Percentiles rank a stretch among this genome's conserved stretches.
Conservation (phyloP, 2,888 invertebrate genomes). For the Terebella lapidaria region DNA sequence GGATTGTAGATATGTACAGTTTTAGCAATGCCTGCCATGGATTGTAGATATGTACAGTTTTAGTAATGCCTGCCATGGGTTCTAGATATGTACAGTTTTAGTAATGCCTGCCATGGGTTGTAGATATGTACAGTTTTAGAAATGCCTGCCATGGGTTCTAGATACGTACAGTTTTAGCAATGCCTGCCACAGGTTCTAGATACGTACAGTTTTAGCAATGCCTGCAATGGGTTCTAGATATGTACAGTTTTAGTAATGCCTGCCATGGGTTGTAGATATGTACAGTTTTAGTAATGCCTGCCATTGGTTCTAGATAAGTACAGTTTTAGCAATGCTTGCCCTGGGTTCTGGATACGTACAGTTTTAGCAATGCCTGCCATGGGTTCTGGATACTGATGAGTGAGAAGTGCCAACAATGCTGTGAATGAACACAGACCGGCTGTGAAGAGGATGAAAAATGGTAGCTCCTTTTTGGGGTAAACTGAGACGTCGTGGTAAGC, state of each 20-base stretch:
- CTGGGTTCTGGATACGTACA: too few species aligned
- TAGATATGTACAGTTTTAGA: too few species aligned
- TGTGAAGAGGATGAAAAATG: conserved; percentile 86
- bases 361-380: conserved; percentile 79
- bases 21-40: conserved; percentile 78
- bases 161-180: too few species aligned
- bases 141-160: too few species aligned
- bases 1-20: conserved; percentile 59
- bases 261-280: too few species aligned
- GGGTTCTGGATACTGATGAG: conserved; percentile 86
- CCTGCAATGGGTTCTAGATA: too few species aligned
- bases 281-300: too few species aligned
- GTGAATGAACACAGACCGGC: conserved; percentile 89
- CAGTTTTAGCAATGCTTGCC: too few species aligned
- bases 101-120: neutral
- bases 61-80: conserved; percentile 77
- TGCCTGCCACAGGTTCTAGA: too few species aligned
- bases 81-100: conserved; percentile 68
- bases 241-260: too few species aligned
- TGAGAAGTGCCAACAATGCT: conserved; percentile 78
- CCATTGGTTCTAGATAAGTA: too few species aligned
- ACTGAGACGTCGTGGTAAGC: conserved; percentile 86
- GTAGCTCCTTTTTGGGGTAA: conserved; percentile 86
- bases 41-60: conserved; percentile 59
- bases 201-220: too few species aligned